Conservation (phyloP, 1,140 invertebrate species). For the Epicauta chinensis region DNA sequence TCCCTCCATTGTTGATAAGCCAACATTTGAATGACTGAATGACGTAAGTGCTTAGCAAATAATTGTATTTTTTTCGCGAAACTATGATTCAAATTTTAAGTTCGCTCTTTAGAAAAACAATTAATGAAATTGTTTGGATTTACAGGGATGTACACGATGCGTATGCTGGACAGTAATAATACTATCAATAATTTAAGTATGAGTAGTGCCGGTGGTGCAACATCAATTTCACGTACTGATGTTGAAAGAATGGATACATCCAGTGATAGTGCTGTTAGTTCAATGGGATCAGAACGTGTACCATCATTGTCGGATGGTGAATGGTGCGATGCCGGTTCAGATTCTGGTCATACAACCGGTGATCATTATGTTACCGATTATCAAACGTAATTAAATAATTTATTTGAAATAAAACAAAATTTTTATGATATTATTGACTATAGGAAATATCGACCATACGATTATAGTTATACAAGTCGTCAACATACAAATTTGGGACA, state of each 20-base stretch:
- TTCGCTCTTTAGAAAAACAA: no score
- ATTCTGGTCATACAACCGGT: constrained; percentile 65
- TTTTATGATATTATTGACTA: constrained; percentile 6
- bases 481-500: constrained; percentile 31
- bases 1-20: no score
- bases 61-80: constrained; percentile 1
- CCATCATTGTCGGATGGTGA: constrained; percentile 80
- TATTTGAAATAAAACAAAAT: neutral
- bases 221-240: constrained; percentile 41
- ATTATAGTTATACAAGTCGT: constrained; percentile 57
- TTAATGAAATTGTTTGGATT: constrained; percentile 27
- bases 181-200: constrained; percentile 41
- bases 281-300: constrained; percentile 85
- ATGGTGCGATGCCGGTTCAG: constrained; percentile 81
- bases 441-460: constrained; percentile 72
- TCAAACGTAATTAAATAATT: constrained; percentile 35
- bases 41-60: constrained; percentile 1
- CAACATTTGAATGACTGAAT: no score
- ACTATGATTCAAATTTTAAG: no score
- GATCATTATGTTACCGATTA: constrained; percentile 54
- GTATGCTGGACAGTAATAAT: constrained; percentile 66
- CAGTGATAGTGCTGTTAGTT: constrained; percentile 81
- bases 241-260: constrained; percentile 72
- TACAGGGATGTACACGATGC: constrained; percentile 79
- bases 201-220: constrained; percentile 39